Percentiles rank a stretch among this genome's conserved stretches.
phyloP scores from a whole-genome alignment of 2,888 invertebrate species.

The Conomelus anceps region DNA sequence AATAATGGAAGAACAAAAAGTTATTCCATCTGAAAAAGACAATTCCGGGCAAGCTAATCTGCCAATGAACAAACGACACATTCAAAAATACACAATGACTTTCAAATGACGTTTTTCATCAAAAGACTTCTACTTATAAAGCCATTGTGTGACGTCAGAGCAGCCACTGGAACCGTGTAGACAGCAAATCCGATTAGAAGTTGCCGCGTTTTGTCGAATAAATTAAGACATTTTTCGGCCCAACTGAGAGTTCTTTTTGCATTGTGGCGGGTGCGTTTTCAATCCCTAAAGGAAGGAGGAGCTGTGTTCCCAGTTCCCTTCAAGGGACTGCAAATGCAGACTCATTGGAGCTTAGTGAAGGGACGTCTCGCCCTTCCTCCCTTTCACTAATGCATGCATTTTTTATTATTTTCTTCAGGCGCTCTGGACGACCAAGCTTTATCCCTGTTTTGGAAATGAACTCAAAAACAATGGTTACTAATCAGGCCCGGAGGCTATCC shows the following conservation, averaged over 20 bases:
- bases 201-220: neutral
- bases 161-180: neutral
- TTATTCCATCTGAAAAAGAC: neutral
- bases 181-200: neutral
- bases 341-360: neutral
- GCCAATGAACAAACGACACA: neutral
- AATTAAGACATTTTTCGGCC: neutral
- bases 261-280: neutral
- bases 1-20: neutral
- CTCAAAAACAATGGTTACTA: neutral
- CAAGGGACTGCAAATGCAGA: neutral
- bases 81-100: neutral
- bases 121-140: neutral
- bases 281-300: neutral
- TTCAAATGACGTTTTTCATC: neutral
- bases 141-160: neutral
- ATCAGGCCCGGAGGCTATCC: neutral
- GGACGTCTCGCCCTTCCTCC: neutral
- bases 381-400: neutral
- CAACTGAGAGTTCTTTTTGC: neutral
- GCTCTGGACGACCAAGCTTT: too few species aligned
- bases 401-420: neutral
- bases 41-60: neutral
- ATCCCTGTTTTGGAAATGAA: neutral
- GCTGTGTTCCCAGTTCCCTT: too few species aligned